These are phyloP conservation scores for Eueides isabella DNA, from an alignment of 1,140 invertebrate species.

Conservation along the genomic window DNA sequence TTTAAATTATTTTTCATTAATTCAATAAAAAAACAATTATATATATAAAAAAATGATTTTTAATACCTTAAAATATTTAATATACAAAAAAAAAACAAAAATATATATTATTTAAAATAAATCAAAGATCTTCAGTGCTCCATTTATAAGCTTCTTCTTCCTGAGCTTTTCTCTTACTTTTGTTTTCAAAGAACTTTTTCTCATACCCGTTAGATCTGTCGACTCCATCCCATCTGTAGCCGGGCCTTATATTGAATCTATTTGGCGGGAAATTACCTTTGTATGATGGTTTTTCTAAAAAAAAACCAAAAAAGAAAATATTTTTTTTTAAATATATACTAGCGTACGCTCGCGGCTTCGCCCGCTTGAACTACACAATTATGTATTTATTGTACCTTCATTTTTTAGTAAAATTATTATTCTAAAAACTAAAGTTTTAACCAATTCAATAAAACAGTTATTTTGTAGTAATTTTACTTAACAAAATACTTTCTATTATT, in stretches of 20 bases:
- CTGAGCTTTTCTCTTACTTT: conserved; percentile 89
- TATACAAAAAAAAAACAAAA: background rate
- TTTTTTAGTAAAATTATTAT: too few species aligned
- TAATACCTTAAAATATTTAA: background rate
- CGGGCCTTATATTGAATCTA: conserved; percentile 95
- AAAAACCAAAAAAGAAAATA: conserved; percentile 41
- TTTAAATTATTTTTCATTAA: too few species aligned
- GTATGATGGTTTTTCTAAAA: conserved; percentile 87
- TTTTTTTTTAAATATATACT: background rate
- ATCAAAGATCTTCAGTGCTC: conserved; percentile 97
- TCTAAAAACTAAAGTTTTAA: too few species aligned
- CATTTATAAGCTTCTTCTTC: conserved; percentile 96
- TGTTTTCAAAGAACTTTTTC: conserved; percentile 91
- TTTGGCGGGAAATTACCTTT: conserved; percentile 93
- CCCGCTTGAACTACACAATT: too few species aligned
- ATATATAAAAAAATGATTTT: too few species aligned
- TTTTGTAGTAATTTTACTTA: too few species aligned
- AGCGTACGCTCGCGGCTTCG: too few species aligned
- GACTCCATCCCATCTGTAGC: conserved; percentile 98
- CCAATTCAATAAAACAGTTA: too few species aligned
- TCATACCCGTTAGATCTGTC: conserved; percentile 99
- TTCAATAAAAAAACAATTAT: too few species aligned
- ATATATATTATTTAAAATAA: background rate
- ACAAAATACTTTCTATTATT: too few species aligned
- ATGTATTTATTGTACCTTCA: too few species aligned